These are phyloP conservation scores for Condylura cristata DNA, from an alignment of 2,113 vertebrate species.

Conservation along the genomic window DNA sequence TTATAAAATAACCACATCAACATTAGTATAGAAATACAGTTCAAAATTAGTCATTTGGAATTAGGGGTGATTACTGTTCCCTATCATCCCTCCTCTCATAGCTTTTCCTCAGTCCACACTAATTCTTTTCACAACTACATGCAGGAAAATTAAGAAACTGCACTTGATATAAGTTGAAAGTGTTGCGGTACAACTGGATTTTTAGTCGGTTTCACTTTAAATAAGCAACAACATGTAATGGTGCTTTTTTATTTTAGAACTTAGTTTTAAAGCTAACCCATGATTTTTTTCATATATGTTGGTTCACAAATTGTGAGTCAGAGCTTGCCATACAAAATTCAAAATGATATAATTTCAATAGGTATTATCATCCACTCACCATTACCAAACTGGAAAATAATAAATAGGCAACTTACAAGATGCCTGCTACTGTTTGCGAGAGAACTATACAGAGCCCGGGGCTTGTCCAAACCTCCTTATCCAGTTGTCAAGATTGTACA, in stretches of 20 bases:
- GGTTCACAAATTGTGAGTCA: neutral
- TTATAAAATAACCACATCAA: neutral
- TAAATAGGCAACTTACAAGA: neutral
- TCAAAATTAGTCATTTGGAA: neutral
- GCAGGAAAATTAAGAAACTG: neutral
- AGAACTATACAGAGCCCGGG: neutral
- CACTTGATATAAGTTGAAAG: neutral
- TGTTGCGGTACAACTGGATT: neutral
- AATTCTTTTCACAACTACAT: neutral
- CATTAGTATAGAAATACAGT: neutral
- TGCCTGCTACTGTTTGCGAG: neutral
- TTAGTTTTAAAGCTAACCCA: neutral
- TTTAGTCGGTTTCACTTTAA: neutral
- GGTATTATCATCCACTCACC: neutral
- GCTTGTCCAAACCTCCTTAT: neutral
- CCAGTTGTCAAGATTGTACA: neutral
- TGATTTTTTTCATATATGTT: neutral
- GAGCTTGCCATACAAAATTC: constrained; percentile 15
- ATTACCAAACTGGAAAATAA: constrained; percentile 27
- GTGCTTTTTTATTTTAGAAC: neutral
- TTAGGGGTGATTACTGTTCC: neutral
- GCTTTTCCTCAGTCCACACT: neutral
- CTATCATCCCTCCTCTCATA: rapidly evolving
- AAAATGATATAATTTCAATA: neutral
- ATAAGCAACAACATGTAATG: neutral